Evolutionary conservation across 2,888 invertebrate genomes (phyloP).

Genomic region (Slavum lentiscoides): DNA sequence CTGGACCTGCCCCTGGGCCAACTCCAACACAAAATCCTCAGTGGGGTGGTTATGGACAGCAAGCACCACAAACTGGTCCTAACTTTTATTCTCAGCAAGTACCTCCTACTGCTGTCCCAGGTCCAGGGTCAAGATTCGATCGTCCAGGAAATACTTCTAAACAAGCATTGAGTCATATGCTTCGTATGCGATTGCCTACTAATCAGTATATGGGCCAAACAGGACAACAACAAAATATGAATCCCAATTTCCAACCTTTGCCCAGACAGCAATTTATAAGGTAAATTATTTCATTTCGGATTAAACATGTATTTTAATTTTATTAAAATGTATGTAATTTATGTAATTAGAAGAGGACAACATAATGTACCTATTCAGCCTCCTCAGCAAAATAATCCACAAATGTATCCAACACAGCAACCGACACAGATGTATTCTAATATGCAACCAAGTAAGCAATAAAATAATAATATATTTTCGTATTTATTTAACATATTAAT

Average conservation of each 20-base stretch:
- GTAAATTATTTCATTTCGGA: conserved; percentile 56
- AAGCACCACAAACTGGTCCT: conserved; percentile 60
- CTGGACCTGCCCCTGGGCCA: conserved; percentile 57
- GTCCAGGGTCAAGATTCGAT: conserved; percentile 60
- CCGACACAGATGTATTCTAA: conserved; percentile 57
- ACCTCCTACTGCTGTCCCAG: conserved; percentile 55
- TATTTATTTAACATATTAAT: background rate
- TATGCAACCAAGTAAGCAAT: conserved; percentile 57
- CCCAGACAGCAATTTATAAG: conserved; percentile 61
- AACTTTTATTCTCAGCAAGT: conserved; percentile 59
- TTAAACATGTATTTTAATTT: background rate
- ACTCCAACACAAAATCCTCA: conserved; percentile 57
- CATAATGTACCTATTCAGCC: conserved; percentile 60
- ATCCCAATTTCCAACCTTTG: conserved; percentile 60
- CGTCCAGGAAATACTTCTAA: conserved; percentile 70
- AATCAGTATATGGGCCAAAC: conserved; percentile 61
- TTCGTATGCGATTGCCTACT: conserved; percentile 73
- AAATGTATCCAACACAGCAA: conserved; percentile 54
- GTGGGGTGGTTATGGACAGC: conserved; percentile 59
- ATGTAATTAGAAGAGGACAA: conserved; percentile 50
- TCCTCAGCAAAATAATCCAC: conserved; percentile 57
- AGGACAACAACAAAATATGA: conserved; percentile 58
- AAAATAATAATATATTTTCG: conserved; percentile 33
- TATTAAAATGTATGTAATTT: background rate
- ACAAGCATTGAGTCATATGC: conserved; percentile 83